Base-by-base conservation (phyloP, 2,888 invertebrate species). In the Philopedon plagiatum region DNA sequence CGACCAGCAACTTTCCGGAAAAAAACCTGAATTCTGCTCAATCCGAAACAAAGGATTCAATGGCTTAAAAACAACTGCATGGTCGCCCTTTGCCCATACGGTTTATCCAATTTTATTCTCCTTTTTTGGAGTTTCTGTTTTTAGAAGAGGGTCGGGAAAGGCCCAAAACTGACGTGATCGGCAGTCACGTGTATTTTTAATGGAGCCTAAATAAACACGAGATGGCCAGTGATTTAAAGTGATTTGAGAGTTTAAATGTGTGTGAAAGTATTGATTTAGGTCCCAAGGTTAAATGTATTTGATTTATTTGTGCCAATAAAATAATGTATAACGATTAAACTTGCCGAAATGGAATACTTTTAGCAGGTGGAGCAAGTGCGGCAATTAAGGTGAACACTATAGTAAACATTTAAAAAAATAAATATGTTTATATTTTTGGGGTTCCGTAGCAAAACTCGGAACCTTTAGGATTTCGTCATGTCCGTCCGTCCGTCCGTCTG, bases 121-220 rank as follows among this genome's bases (percentile, higher is more conserved):
- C 61, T 61, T 61, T 68, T 69, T 69, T 41, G 54, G 44, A 56
- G 61, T 69, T 68, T 69, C 62, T 44, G 62, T 62, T 61, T 69
- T 62, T 34, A 62, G 62, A 69, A 56, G 54, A 62, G 69, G 62
- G 62, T 62, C 56, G 18, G n/a, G 57, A 62, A 62, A 56, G 58
- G 57, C 44, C 61, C 32, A 68, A 39, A 46, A 54, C 61, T 54
- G 69, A 62, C 69, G 69, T 69, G 69, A 69, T 69, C 69, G 69
- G 62, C 69, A 66, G 51, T 61, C 56, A 66, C 66, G 62, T 72
- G 72, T 72, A 67, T 72, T 72, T 72, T 72, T 72, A 72, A 67
- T 67, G 63, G 71, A 49, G 11, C 72, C 67, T 63, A 72, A 72
- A 68, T 72, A 72, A 72, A 72, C 63, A 72, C 56, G 41, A 37